These are phyloP conservation scores for Ceratitis capitata DNA, from an alignment of 1,140 invertebrate species.

Conservation along the genomic window DNA sequence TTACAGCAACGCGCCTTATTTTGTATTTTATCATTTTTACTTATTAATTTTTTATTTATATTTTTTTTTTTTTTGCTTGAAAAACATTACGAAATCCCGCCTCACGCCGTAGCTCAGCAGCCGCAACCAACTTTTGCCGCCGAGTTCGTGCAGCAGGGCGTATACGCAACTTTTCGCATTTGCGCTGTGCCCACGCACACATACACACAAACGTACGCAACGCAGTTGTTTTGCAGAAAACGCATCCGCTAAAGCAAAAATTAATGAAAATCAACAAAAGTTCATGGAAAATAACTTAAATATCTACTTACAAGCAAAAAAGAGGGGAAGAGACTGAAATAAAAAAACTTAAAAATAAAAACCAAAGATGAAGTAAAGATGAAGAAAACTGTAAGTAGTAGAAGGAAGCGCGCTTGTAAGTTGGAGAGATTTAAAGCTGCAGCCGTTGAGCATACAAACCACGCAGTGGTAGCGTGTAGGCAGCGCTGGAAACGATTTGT, in stretches of 20 bases:
- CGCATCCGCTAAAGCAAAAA: not conserved
- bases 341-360: too few species aligned
- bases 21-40: not conserved
- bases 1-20: not conserved
- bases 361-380: not conserved
- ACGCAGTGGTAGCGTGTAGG: not conserved
- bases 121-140: not conserved
- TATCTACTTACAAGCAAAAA: not conserved
- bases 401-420: not conserved
- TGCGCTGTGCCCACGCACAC: not conserved
- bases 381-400: too few species aligned
- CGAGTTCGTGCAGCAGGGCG: not conserved
- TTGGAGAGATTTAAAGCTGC: not conserved
- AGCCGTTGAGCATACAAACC: not conserved
- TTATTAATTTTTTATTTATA: not conserved
- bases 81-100: not conserved
- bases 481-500: constrained; percentile 5
- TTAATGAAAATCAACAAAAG: constrained; percentile 23
- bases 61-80: not conserved
- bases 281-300: not conserved
- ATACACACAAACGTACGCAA: not conserved
- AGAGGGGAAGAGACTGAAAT: too few species aligned
- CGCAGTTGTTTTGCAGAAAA: not conserved
- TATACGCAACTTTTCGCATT: constrained; percentile 12
- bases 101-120: not conserved